Base-by-base conservation (phyloP, 2,113 vertebrate species). In the Sigmodon hispidus region DNA sequence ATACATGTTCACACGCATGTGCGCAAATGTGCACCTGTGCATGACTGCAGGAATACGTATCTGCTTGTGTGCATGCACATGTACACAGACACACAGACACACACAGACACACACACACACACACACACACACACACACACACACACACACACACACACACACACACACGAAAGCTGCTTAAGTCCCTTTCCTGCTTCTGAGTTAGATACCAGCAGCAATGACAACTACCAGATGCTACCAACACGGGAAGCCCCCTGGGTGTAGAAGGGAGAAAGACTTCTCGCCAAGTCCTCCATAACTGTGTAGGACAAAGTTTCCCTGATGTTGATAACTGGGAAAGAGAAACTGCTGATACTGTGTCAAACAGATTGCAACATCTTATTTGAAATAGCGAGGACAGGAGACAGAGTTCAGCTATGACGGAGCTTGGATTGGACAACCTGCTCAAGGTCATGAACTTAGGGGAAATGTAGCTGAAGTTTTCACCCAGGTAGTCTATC, bases 371-470 rank as follows among this genome's bases (percentile, higher is more conserved):
- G 48, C 17, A 31, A 11, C 40, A 45, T 48, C 52, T 77, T 40
- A n/a, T 59, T 88, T 65, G 73, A 43, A 87, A 61, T 45, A 48
- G 31, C 7, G 90, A 43, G 55, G 57, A 55, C 22, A 89, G 70
- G 61, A 59, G 61, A 36, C 16, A 31, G 79, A 55, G 84, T 72
- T 92, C 79, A 55, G 57, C 40, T 45, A 40, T 63, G 29, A 29
- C 61, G 5, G 16, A 92, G 67, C 79, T 86, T 87, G n/a, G 84
- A 52, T 17, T 21, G 45, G 80, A 59, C 67, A 94, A 61, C 45
- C 50, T 40, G 87, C 22, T 91, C 69, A 92, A 91, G 93, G 91
- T 93, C 79, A 90, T 1, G 63, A 52, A 72, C 43, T 67, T 36
- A 90, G 75, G 85, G 87, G 76, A 90, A 92, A 92, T 0, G n/a